Conservation (phyloP, 2,113 vertebrate genomes). For the Stictonetta naevosa region DNA sequence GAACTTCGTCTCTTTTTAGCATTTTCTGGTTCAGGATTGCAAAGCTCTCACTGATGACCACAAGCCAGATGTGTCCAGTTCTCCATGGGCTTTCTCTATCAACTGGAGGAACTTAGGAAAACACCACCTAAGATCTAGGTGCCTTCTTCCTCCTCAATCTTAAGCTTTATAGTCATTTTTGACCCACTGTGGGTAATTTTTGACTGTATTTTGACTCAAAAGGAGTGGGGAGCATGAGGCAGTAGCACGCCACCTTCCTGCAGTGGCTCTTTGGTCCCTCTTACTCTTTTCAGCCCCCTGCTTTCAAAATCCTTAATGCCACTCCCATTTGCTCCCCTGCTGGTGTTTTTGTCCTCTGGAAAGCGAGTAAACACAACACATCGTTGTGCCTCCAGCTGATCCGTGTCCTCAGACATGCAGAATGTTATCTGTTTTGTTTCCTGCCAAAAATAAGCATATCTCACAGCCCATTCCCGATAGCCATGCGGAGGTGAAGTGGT, state of each 20-base stretch:
- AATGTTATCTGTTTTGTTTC: neutral
- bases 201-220: neutral
- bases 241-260: neutral
- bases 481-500: neutral
- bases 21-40: neutral
- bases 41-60: neutral
- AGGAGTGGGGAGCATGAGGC: neutral
- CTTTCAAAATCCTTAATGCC: neutral
- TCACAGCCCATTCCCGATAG: neutral
- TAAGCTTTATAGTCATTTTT: neutral
- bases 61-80: neutral
- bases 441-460: neutral
- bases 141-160: neutral
- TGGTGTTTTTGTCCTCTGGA: neutral
- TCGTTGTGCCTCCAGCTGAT: neutral
- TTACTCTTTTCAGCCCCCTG: neutral
- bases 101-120: neutral
- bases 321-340: neutral
- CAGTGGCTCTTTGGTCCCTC: neutral
- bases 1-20: neutral
- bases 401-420: fast-evolving
- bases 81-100: neutral
- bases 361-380: neutral
- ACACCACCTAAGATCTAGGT: neutral
- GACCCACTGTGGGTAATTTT: too few relatives aligned